Percentiles rank a stretch among this genome's conserved stretches.
These are phyloP conservation scores for Cardinalis cardinalis DNA, from an alignment of 2,113 vertebrate species.

Conservation along the genomic window DNA sequence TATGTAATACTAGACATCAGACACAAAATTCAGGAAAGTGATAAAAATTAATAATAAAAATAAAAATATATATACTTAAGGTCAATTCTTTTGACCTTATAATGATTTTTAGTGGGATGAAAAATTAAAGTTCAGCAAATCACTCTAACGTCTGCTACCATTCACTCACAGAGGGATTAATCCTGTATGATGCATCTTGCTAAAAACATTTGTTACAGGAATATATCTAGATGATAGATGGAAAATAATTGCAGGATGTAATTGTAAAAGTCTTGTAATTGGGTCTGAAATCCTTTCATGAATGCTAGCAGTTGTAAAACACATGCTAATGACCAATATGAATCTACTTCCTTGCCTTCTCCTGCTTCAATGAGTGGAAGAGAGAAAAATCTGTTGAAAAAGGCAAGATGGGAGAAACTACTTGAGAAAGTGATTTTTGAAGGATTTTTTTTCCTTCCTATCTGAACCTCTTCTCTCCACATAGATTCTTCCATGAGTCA, in stretches of 20 bases:
- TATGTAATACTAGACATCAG: background rate
- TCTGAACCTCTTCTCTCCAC: slow-evolving; percentile 3
- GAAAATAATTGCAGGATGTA: background rate
- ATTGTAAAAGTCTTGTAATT: background rate
- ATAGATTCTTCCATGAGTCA: slow-evolving; percentile 19
- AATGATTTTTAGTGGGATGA: background rate
- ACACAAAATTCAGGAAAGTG: background rate
- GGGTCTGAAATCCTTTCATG: background rate
- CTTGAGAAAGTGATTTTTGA: slow-evolving; percentile 23
- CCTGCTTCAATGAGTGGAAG: background rate
- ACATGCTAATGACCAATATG: background rate
- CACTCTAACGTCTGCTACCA: background rate
- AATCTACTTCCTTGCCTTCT: background rate
- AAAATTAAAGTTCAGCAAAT: background rate
- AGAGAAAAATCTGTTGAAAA: background rate
- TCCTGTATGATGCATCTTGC: background rate
- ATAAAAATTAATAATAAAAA: background rate
- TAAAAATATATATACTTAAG: background rate
- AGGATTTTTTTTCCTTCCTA: background rate
- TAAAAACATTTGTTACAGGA: background rate
- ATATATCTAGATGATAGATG: background rate
- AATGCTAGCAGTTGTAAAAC: background rate
- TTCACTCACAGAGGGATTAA: background rate
- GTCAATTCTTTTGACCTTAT: background rate
- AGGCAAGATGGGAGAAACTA: background rate